These are phyloP conservation scores for Drosophila demipolita DNA, from an alignment of 2,888 invertebrate species.

Conservation along the genomic window DNA sequence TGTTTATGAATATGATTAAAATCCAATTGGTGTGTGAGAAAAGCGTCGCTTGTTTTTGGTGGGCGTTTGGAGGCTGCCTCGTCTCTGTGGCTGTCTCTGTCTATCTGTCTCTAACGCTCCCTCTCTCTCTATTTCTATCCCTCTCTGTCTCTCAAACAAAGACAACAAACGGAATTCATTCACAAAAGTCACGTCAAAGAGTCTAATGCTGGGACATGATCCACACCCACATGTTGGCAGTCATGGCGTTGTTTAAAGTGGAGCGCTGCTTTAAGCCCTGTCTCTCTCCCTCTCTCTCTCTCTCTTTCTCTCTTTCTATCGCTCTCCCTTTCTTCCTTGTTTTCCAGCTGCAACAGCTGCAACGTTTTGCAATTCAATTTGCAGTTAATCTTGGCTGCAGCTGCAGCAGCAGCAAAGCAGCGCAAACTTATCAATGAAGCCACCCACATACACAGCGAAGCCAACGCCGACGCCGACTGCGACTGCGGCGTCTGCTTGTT, in stretches of 20 bases:
- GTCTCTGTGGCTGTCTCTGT: conserved; percentile 13
- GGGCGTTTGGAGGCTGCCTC: conserved; percentile 60
- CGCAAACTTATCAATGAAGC: conserved; percentile 82
- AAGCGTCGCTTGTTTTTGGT: conserved; percentile 41
- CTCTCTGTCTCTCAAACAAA: conserved; percentile 27
- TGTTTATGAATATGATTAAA: conserved; percentile 71
- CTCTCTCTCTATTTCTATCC: conserved; percentile 17
- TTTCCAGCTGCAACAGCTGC: conserved; percentile 71
- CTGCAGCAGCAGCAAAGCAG: conserved; percentile 35
- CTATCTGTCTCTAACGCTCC: conserved; percentile 13
- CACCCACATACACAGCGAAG: conserved; percentile 72
- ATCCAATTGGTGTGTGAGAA: conserved; percentile 65
- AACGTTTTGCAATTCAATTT: conserved; percentile 80
- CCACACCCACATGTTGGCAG: conserved; percentile 63
- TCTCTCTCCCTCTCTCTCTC: background rate
- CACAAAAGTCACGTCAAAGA: conserved; percentile 65
- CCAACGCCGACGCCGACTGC: conserved; percentile 36
- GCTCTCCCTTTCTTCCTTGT: conserved; percentile 1
- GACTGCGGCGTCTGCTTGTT: conserved; percentile 5
- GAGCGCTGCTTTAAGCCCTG: conserved; percentile 52
- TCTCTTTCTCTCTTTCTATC: conserved; percentile 6
- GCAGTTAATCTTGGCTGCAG: conserved; percentile 72
- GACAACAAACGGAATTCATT: conserved; percentile 62
- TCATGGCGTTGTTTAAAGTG: conserved; percentile 66
- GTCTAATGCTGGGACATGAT: conserved; percentile 66